These are phyloP conservation scores for Lepus oiostolus DNA, from an alignment of 2,797 vertebrate genomes.

Conservation along the genomic window DNA sequence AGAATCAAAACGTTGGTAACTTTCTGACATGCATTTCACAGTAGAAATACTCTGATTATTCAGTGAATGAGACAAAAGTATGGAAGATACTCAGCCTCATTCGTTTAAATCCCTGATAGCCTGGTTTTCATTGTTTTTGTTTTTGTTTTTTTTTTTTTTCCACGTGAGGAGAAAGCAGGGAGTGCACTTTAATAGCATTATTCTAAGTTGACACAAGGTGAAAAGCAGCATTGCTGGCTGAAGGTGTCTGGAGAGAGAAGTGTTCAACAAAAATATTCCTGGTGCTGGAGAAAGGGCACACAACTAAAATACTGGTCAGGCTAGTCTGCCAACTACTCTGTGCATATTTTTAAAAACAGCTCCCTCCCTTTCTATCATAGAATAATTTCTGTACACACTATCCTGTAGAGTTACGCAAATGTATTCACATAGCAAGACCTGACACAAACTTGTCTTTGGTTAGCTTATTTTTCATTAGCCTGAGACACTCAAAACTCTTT, in stretches of 20 bases:
- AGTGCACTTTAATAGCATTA: neutral
- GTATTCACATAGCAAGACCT: neutral
- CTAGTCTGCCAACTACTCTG: neutral
- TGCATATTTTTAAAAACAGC: conserved; percentile 22
- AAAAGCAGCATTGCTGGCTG: neutral
- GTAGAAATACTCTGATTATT: conserved; percentile 31
- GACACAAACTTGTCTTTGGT: neutral
- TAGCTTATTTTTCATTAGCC: conserved; percentile 32
- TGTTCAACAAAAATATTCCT: conserved; percentile 21
- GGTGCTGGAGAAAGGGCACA: neutral
- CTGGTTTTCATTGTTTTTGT: neutral
- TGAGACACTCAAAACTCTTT: conserved; percentile 27
- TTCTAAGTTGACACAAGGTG: conserved; percentile 41
- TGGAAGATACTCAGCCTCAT: conserved; percentile 2
- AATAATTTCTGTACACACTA: neutral
- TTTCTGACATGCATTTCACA: conserved; percentile 23
- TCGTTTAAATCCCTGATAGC: conserved; percentile 27
- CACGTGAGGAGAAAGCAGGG: neutral
- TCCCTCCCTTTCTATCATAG: neutral
- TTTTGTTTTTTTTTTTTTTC: neutral
- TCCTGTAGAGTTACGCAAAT: neutral
- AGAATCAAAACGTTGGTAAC: conserved; percentile 9
- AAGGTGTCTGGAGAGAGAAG: conserved; percentile 22
- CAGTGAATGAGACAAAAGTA: conserved; percentile 24
- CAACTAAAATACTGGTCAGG: conserved; percentile 13